phyloP scores from a whole-genome alignment of 2,888 invertebrate genomes.

The Norana najaformis region DNA sequence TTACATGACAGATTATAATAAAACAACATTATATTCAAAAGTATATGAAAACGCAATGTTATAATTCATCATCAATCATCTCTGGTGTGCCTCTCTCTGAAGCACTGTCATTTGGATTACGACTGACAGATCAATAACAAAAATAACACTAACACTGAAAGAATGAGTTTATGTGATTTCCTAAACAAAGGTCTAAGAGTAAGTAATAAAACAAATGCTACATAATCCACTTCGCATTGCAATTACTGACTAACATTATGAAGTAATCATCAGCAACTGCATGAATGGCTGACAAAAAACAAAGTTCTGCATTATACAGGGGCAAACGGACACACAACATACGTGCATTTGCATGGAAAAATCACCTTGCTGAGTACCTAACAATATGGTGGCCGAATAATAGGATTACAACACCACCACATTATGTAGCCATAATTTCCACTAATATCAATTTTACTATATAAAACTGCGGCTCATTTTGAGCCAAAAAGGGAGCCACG shows the following conservation, averaged over 20 bases:
- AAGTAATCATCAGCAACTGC: neutral
- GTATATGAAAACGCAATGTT: too few relatives aligned
- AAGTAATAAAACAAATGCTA: neutral
- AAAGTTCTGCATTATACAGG: neutral
- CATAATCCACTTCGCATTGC: neutral
- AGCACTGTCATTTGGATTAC: too few relatives aligned
- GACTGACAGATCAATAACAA: too few relatives aligned
- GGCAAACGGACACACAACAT: neutral
- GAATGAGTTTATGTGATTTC: neutral
- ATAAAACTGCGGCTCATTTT: neutral
- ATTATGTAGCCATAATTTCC: neutral
- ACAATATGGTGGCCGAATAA: neutral
- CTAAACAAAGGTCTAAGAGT: neutral
- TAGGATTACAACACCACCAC: neutral
- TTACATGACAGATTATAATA: too few relatives aligned
- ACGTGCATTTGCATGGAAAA: neutral
- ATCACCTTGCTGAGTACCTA: neutral
- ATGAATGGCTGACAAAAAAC: neutral
- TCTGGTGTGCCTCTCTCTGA: too few relatives aligned
- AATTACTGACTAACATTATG: neutral
- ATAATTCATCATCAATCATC: too few relatives aligned
- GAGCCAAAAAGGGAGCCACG: neutral
- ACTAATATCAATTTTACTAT: slow-evolving; percentile 13
- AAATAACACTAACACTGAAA: too few relatives aligned
- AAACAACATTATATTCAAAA: too few relatives aligned